These are phyloP conservation scores for Halcyon smyrnensis DNA, from an alignment of 2,797 vertebrate genomes.

Conservation along the genomic window DNA sequence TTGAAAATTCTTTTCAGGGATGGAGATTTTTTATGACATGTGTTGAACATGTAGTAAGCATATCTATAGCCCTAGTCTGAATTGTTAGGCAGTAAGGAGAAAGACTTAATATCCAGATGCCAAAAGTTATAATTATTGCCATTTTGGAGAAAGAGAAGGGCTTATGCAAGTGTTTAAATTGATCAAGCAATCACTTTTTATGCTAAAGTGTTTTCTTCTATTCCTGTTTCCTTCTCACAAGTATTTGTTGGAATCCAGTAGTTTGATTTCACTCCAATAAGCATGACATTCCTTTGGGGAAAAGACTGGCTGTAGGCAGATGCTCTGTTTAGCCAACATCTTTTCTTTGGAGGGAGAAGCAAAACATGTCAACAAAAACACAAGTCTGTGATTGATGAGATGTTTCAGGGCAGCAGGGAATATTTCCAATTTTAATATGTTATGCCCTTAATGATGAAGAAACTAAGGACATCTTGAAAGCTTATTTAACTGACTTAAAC, in stretches of 20 bases:
- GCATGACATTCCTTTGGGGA: not conserved
- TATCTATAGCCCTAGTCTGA: not conserved
- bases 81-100: not conserved
- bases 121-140: not conserved
- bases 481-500: conserved; percentile 67
- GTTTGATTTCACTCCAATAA: conserved; percentile 51
- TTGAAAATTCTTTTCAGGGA: not conserved
- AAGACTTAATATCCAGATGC: not conserved
- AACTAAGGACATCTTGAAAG: conserved; percentile 57
- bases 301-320: conserved; percentile 19
- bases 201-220: not conserved
- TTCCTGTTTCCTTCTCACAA: not conserved
- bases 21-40: not conserved
- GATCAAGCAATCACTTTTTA: not conserved
- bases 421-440: conserved; percentile 67
- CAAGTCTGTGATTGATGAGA: conserved; percentile 54
- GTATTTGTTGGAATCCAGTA: not conserved
- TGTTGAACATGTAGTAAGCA: not conserved
- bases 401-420: conserved; percentile 42
- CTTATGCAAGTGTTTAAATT: not conserved
- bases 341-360: conserved; percentile 50
- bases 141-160: not conserved
- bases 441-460: conserved; percentile 68
- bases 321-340: conserved; percentile 39
- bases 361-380: conserved; percentile 41